phyloP scores from a whole-genome alignment of 2,797 vertebrate genomes.

The Rhinichthys osculus region DNA sequence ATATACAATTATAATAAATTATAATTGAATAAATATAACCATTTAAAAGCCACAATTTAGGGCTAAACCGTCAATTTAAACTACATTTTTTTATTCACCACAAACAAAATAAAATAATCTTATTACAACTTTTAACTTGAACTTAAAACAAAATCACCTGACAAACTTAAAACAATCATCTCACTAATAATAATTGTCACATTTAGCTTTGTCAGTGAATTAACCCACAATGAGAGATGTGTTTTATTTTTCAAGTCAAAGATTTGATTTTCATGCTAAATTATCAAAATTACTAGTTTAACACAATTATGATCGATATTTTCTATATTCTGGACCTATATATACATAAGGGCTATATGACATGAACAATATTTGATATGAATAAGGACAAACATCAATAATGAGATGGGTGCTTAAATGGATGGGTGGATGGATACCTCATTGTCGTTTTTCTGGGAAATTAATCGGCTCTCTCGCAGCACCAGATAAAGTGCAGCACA shows the following conservation, averaged over 20 bases:
- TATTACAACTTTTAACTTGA: neutral
- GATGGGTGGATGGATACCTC: conserved; percentile 81
- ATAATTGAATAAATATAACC: neutral
- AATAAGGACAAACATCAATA: neutral
- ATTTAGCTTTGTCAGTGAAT: neutral
- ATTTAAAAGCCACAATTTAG: neutral
- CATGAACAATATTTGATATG: neutral
- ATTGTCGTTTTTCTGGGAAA: conserved; percentile 93
- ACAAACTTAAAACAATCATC: neutral
- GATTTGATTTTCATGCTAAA: neutral
- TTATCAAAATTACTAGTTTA: neutral
- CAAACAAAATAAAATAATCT: neutral
- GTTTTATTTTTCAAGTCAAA: neutral
- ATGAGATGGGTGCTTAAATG: conserved; percentile 4
- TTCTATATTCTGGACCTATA: neutral
- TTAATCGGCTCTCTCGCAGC: conserved; percentile 90
- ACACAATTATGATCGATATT: neutral
- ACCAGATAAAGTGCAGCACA: conserved; percentile 94
- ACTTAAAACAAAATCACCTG: neutral
- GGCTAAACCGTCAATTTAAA: neutral
- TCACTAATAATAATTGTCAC: neutral
- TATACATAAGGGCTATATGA: neutral
- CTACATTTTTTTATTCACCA: neutral
- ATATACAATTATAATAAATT: too few relatives aligned
- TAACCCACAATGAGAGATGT: neutral